Evolutionary conservation across 2,888 invertebrate genomes (phyloP).

Genomic region (Brachynemurus nebulosus): DNA sequence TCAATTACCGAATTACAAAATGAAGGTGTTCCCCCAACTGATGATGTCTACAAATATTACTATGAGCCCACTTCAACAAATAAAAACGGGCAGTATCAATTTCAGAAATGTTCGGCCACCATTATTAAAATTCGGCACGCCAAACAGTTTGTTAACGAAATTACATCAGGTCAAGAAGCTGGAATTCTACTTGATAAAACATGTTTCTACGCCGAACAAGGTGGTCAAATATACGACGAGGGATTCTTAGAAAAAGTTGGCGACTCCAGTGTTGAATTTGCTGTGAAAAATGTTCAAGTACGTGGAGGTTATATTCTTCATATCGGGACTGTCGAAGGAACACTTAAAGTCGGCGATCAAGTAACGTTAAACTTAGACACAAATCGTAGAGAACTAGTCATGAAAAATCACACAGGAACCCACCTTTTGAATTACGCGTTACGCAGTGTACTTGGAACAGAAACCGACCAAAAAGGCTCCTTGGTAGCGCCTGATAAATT

Average conservation of each 20-base stretch:
- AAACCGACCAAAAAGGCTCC: conserved; percentile 92
- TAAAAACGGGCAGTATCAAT: conserved; percentile 60
- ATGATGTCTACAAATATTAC: conserved; percentile 85
- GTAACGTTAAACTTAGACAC: conserved; percentile 71
- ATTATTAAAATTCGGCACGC: conserved; percentile 69
- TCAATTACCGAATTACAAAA: conserved; percentile 83
- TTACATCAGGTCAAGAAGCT: conserved; percentile 75
- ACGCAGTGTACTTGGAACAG: conserved; percentile 75
- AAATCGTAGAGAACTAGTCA: conserved; percentile 73
- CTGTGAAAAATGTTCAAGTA: conserved; percentile 85
- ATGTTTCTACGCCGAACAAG: conserved; percentile 97
- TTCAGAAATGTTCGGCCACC: conserved; percentile 54
- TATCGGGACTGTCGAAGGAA: conserved; percentile 74
- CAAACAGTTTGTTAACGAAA: conserved; percentile 74
- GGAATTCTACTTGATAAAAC: conserved; percentile 85
- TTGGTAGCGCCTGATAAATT: conserved; percentile 93
- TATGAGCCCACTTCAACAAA: conserved; percentile 55
- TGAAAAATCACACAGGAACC: conserved; percentile 98
- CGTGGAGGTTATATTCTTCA: conserved; percentile 94
- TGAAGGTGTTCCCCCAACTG: conserved; percentile 59
- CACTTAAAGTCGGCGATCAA: conserved; percentile 70
- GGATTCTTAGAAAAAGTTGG: conserved; percentile 74
- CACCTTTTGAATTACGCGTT: conserved; percentile 93
- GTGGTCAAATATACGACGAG: conserved; percentile 95
- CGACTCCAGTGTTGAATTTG: conserved; percentile 81